Base-by-base conservation (phyloP, 2,113 vertebrate genomes). In the Limanda limanda region DNA sequence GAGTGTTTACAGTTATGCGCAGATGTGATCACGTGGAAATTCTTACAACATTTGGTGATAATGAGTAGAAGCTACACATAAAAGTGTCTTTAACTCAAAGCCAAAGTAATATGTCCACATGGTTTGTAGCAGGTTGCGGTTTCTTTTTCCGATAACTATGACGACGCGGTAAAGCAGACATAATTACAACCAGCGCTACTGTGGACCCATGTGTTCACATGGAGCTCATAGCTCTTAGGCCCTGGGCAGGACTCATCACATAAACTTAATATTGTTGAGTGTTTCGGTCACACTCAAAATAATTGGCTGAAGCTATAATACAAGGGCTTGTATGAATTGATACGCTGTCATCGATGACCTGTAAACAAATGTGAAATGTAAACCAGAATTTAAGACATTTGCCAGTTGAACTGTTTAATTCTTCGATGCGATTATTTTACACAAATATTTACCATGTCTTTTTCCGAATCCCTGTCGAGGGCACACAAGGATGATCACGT, bases 161-260 rank as follows among this genome's bases (percentile, higher is more conserved):
- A 66, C 4, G 18, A 59, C 31, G 18, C n/a, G 31, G 24, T 55
- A 51, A 52, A 68, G 5, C 40, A 25, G 42, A 14, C n/a, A 56
- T 81, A 64, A 74, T 76, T 45, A 81, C 42, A 78, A 59, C 45
- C 60, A 85, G 71, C 27, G 60, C 83, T 76, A 69, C 60, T 27
- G 40, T 74, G 14, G 71, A 57, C 54, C 13, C 59, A 21, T 21
- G 17, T 60, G 9, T 52, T 25, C 14, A 42, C 48, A 3, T 8
- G 37, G 25, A 47, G 48, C 13, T 13, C 45, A 15, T 42, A 48
- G 47, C 15, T 20, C 17, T 45, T 1, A 14, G 18, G 60, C 45
- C 48, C 52, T 71, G 66, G 57, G 20, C 55, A 48, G 12, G 62
- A 76, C 27, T 66, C 27, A 27, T 65, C 51, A 58, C 64, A 27